Evolutionary conservation across 2,797 vertebrate genomes (phyloP), one percentile per base, ranked within the genome.

Genomic region (Mareca strepera): DNA sequence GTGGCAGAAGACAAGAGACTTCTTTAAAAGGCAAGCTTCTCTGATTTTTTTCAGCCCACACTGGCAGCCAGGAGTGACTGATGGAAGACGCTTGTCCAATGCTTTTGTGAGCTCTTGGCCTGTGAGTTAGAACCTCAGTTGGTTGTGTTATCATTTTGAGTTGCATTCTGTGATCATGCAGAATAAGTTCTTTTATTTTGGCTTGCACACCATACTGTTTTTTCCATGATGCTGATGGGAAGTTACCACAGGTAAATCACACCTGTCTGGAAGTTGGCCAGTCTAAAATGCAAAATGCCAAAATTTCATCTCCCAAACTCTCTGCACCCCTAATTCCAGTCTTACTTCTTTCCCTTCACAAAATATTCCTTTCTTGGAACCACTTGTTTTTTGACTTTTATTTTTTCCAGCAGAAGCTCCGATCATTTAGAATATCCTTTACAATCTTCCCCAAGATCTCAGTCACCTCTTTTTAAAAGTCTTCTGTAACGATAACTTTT

Each of bases 1-100:
- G 35, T 37, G 35, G 77, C 0, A 0, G 79, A 92, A 80, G 58
- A 80, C 0, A 0, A 52, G 41, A 62, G 48, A 39, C n/a, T 95
- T 26, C 29, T 91, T 64, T 79, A 70, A 86, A 90, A 79, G 59
- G 28, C 76, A 69, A 78, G 1, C 4, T 53, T 41, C 64, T 83
- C 80, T n/a, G 39, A 56, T 28, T 77, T 67, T 67, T 91, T 94
- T 70, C 52, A 92, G 72, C 72, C 26, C 52, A 22, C 44, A 52
- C n/a, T 26, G 69, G 59, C 59, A 90, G 63, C 28, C 46, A 67
- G 63, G 6, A 11, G 37, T 63, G 39, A 66, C 39, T 18, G 64
- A 31, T 41, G 44, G 25, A 84, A 83, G 46, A 67, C 86, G 31
- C 28, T 80, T 78, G 53, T 73, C 74, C 63, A 12, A 48, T 41